Evolutionary conservation across 1,140 invertebrate genomes (phyloP).

Genomic region (Oryzaephilus surinamensis): DNA sequence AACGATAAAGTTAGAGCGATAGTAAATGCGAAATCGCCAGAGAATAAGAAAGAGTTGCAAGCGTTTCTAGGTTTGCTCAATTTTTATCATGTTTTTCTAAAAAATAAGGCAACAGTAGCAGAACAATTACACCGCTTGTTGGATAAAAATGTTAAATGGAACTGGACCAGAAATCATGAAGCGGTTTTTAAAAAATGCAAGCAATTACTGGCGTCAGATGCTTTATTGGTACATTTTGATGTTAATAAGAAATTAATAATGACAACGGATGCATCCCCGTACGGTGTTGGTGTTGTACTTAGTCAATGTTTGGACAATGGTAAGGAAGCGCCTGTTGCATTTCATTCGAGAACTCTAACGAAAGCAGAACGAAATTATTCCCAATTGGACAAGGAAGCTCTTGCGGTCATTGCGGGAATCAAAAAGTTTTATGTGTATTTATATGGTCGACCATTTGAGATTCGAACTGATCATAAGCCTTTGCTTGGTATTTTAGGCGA

Average conservation of each 20-base stretch:
- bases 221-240: slow-evolving; percentile 17
- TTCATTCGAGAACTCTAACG: slow-evolving; percentile 33
- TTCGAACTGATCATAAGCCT: slow-evolving; percentile 30
- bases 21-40: neutral
- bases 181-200: slow-evolving; percentile 2
- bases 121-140: slow-evolving; percentile 10
- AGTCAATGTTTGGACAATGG: slow-evolving; percentile 10
- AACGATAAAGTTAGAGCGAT: neutral
- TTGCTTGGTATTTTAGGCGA: slow-evolving; percentile 12
- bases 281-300: slow-evolving; percentile 7
- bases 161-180: neutral
- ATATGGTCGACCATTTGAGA: slow-evolving; percentile 22
- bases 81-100: too few species aligned
- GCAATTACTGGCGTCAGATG: slow-evolving; percentile 15
- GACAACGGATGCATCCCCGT: slow-evolving; percentile 14
- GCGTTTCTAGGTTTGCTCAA: slow-evolving; percentile 1
- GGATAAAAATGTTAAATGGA: slow-evolving; percentile 6
- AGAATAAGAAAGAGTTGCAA: slow-evolving; percentile 6
- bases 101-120: slow-evolving; percentile 5
- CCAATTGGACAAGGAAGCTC: slow-evolving; percentile 38
- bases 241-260: slow-evolving; percentile 14
- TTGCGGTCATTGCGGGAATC: slow-evolving; percentile 36
- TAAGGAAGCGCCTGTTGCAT: slow-evolving; percentile 32
- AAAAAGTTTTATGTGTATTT: slow-evolving; percentile 33
- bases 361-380: slow-evolving; percentile 34